Base-by-base conservation (phyloP, 2,888 invertebrate genomes). In the Tetrapedia diversipes region DNA sequence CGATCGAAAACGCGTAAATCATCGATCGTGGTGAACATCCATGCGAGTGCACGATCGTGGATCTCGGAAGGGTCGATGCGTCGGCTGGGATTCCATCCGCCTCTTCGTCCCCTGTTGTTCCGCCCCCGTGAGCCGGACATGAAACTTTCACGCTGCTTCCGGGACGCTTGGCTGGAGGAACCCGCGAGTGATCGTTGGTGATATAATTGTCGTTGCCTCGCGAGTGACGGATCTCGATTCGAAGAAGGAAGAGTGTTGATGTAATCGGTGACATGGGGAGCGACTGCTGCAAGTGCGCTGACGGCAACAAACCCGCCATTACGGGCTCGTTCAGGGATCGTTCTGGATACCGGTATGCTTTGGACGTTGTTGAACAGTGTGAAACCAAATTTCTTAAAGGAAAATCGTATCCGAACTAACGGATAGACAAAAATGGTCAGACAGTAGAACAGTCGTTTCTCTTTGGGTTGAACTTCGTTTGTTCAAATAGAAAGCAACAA, bases 251-350 rank as follows among this genome's bases (percentile, higher is more conserved):
- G 54, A n/a, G 61, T n/a, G 60, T n/a, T 10, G 54, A 8, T 24
- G 32, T 37, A 56, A 8, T 19, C 37, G 22, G 16, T 19, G 59
- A 32, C 45, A 92, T 92, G 92, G 92, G 92, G 63, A 90, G 89
- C 83, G 90, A 92, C 78, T 92, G 92, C 78, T 92, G 92, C 88
- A 92, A 92, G 86, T 92, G 92, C 81, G 88, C 89, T 80, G 89
- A 91, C 32, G 88, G 88, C 76, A 89, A 89, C 69, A 90, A 90
- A 70, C 81, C 83, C 34, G 81, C 81, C 74, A 70, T 76, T 73
- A 82, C 82, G 24, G 77, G 87, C 2, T 86, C 88, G 47, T 87
- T 88, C 8, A 84, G 84, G 41, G 85, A 87, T 68, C 86, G 86
- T 77, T 86, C 87, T 57, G 80, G 82, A 83, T 75, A 83, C 80